These are phyloP conservation scores for Scaptomyza parva DNA, from an alignment of 2,888 invertebrate species.

Conservation along the genomic window DNA sequence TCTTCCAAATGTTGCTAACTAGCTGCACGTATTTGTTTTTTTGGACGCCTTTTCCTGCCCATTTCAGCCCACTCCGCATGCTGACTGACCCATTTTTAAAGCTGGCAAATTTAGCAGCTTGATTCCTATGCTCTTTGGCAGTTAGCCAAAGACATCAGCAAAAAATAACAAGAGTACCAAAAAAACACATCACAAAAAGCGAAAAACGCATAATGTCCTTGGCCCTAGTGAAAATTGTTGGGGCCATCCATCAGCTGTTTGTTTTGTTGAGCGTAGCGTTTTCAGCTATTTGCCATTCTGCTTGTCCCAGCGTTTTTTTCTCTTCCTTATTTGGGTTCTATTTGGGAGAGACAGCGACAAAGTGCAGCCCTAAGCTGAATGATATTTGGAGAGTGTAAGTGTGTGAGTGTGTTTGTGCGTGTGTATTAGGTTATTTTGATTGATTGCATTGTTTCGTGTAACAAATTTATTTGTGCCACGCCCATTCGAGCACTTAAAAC, in stretches of 20 bases:
- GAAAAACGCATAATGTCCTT: constrained; percentile 61
- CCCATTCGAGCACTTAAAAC: constrained; percentile 49
- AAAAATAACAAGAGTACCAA: constrained; percentile 5
- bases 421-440: constrained; percentile 70
- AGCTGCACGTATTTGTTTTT: constrained; percentile 36
- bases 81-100: constrained; percentile 57
- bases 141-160: constrained; percentile 27
- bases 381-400: no score
- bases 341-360: constrained; percentile 51
- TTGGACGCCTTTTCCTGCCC: neutral
- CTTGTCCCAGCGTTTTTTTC: constrained; percentile 24
- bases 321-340: constrained; percentile 10
- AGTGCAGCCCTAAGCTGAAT: constrained; percentile 49
- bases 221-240: constrained; percentile 68
- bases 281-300: constrained; percentile 44
- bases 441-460: constrained; percentile 76
- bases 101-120: constrained; percentile 28
- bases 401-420: constrained; percentile 3
- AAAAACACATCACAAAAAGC: constrained; percentile 11
- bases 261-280: constrained; percentile 62
- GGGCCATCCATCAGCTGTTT: constrained; percentile 69
- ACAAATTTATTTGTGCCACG: constrained; percentile 70
- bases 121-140: constrained; percentile 51
- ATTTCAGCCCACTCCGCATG: neutral
- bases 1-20: constrained; percentile 18